These are phyloP conservation scores for Caenorhabditis sinica DNA, from an alignment of 2,888 invertebrate genomes.

Conservation along the genomic window DNA sequence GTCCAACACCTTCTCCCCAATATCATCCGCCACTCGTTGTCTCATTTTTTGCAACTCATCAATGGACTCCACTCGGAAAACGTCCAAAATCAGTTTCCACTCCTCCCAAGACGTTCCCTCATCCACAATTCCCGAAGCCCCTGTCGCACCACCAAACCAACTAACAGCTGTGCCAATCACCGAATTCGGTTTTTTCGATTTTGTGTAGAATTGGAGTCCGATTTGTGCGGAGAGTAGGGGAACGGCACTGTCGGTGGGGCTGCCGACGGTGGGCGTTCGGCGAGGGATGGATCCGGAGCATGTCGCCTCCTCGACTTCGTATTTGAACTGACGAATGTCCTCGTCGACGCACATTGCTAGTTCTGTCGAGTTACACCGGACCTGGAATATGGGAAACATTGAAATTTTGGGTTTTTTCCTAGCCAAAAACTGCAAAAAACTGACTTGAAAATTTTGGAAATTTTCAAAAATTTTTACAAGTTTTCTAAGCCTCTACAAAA, in stretches of 20 bases:
- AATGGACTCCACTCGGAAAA: conserved; percentile 88
- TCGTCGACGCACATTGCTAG: conserved; percentile 75
- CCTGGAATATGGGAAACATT: conserved; percentile 73
- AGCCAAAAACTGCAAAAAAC: too few species aligned
- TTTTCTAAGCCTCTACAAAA: too few species aligned
- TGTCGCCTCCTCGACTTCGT: conserved; percentile 71
- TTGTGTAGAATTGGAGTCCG: conserved; percentile 80
- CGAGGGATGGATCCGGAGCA: conserved; percentile 58
- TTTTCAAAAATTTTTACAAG: too few species aligned
- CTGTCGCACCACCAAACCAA: conserved; percentile 38
- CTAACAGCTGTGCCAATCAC: conserved; percentile 42
- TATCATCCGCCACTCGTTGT: conserved; percentile 87
- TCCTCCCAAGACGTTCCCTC: conserved; percentile 99
- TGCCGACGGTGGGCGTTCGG: conserved; percentile 56
- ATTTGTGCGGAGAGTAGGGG: conserved; percentile 76
- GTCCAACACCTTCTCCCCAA: conserved; percentile 95
- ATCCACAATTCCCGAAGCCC: conserved; percentile 85
- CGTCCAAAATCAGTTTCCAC: conserved; percentile 95
- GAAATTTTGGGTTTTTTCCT: too few species aligned
- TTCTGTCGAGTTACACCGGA: conserved; percentile 80
- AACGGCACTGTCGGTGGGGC: conserved; percentile 70
- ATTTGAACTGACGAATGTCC: conserved; percentile 75
- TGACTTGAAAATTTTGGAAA: too few species aligned
- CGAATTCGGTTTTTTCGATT: conserved; percentile 45
- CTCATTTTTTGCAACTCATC: conserved; percentile 91